Base-by-base conservation (phyloP, 2,113 vertebrate species). In the Pampusana beccarii region DNA sequence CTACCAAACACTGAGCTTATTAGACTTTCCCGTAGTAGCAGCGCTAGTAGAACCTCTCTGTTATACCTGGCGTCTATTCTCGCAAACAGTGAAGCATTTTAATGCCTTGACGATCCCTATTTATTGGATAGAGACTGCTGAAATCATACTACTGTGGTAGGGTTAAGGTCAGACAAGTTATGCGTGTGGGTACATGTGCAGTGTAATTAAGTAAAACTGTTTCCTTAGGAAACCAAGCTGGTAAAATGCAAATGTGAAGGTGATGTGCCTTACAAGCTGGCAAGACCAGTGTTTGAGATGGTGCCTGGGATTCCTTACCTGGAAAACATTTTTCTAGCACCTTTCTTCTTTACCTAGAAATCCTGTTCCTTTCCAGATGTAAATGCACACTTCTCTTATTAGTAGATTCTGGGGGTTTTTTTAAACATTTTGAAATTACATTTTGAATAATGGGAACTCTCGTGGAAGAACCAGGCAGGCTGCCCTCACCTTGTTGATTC, bases 181-280 rank as follows among this genome's bases (percentile, higher is more conserved):
- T 58, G 48, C 79, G 57, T 58, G 31, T 53, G 57, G 66, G 44
- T 74, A 51, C 23, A 1, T 58, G 40, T 62, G 24, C 51, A 34
- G 65, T 86, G 61, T 71, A 75, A 91, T 92, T 86, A 93, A 79
- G 44, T 79, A 31, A 64, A 93, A 92, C 48, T 57, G 61, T 78
- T 97, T 95, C 91, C 77, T 79, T 91, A 87, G 91, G 83, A 97
- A 95, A 81, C 70, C 42, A 83, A 64, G 69, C 69, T 94, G 92
- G 88, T 92, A 77, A 96, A 94, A 95, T 79, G 62, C 66, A 94
- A 94, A 92, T 86, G 58, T 81, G 67, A 61, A 84, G 61, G 57
- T 79, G 57, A 56, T 79, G 73, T 89, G 73, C 57, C 54, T 93
- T 89, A 46, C 64, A 89, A 34, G n/a, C 70, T 94, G 88, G 60